phyloP scores from a whole-genome alignment of 2,113 vertebrate genomes.

The Sturnus vulgaris region DNA sequence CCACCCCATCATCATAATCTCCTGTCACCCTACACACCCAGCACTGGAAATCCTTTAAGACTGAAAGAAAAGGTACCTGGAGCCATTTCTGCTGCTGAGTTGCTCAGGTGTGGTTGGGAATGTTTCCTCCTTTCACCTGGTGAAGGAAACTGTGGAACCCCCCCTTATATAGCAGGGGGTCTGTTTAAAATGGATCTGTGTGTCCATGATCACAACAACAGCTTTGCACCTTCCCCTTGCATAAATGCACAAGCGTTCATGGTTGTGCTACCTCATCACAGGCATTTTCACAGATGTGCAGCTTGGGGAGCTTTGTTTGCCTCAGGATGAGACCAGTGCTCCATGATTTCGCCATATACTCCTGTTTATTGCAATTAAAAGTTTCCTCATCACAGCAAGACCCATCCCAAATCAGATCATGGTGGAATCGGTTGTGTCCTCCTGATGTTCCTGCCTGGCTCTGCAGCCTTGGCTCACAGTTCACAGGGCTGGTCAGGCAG shows the following conservation, averaged over 20 bases:
- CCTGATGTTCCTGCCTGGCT: not conserved
- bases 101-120: not conserved
- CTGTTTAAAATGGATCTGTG: slow-evolving; percentile 38
- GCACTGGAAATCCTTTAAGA: not conserved
- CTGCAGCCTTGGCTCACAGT: not conserved
- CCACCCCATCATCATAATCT: not conserved
- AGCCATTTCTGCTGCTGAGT: slow-evolving; percentile 37
- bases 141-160: not conserved
- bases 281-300: slow-evolving; percentile 15
- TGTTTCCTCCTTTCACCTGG: not conserved
- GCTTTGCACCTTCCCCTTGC: not conserved
- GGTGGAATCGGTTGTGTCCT: not conserved
- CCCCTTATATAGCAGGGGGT: slow-evolving; percentile 46
- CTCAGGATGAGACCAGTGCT: not conserved
- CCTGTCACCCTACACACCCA: not conserved
- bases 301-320: slow-evolving; percentile 17
- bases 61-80: slow-evolving; percentile 48
- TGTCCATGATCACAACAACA: not conserved
- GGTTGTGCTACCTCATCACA: not conserved
- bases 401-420: accelerated
- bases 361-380: not conserved
- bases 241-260: slow-evolving; percentile 34
- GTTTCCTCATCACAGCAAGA: not conserved
- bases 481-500: not conserved
- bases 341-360: not conserved